These are phyloP conservation scores for Drosophila erecta DNA, from an alignment of 1,140 invertebrate genomes.

Conservation along the genomic window DNA sequence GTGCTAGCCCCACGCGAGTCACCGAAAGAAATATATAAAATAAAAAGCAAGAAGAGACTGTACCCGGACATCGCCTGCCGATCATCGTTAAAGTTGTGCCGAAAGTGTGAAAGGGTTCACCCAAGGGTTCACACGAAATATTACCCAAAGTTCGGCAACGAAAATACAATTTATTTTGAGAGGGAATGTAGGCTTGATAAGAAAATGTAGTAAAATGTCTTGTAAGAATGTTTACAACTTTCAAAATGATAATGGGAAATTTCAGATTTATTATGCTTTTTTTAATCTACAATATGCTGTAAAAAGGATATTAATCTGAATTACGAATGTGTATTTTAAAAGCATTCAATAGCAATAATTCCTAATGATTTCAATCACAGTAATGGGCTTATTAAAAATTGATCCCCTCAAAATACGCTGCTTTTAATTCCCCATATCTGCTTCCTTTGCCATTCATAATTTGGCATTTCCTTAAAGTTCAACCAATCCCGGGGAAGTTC, in stretches of 20 bases:
- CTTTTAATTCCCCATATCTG: conserved; percentile 6
- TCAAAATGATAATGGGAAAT: too few relatives aligned
- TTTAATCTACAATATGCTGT: neutral
- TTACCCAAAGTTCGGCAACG: conserved; percentile 12
- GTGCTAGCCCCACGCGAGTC: conserved; percentile 59
- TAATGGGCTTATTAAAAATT: conserved; percentile 7
- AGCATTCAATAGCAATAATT: neutral
- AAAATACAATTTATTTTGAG: conserved; percentile 8
- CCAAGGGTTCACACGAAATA: conserved; percentile 73
- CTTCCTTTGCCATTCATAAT: conserved; percentile 4
- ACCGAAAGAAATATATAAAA: conserved; percentile 1
- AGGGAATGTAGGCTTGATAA: neutral
- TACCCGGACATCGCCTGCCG: conserved; percentile 30
- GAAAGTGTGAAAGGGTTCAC: conserved; percentile 79
- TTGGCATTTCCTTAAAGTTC: conserved; percentile 31
- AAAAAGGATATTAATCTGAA: neutral
- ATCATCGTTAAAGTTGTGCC: conserved; percentile 43
- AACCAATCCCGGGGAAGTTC: conserved; percentile 21
- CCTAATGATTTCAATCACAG: neutral
- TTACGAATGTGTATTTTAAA: too few relatives aligned
- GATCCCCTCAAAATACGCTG: neutral
- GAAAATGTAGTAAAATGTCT: neutral
- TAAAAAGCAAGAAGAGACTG: conserved; percentile 4
- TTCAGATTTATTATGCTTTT: neutral
- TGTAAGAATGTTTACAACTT: neutral